Evolutionary conservation across 2,113 vertebrate genomes (phyloP).

Genomic region (Turnix velox): DNA sequence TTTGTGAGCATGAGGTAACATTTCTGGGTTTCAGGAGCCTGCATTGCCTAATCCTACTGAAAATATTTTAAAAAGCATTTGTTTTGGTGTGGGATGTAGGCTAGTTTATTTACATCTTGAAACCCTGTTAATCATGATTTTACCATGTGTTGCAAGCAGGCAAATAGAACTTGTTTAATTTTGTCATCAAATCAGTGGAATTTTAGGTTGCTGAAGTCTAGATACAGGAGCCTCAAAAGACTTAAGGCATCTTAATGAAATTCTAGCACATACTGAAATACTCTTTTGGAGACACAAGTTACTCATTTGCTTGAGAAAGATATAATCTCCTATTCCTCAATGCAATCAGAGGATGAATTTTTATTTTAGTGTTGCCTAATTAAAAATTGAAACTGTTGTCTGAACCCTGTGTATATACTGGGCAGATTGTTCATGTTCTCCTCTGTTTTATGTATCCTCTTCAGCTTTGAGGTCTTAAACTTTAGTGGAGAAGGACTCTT

Average conservation of each 20-base stretch:
- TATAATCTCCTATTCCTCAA: not conserved
- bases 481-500: not conserved
- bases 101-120: not conserved
- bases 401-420: not conserved
- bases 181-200: not conserved
- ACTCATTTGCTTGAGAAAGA: not conserved
- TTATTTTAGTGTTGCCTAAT: not conserved
- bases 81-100: not conserved
- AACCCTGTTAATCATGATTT: not conserved
- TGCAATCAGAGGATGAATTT: not conserved
- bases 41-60: constrained; percentile 8
- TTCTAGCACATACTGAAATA: not conserved
- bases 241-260: not conserved
- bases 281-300: not conserved
- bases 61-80: not conserved
- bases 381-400: not conserved
- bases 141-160: not conserved
- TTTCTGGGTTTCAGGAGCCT: not conserved
- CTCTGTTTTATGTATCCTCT: not conserved
- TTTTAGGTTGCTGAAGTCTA: not conserved
- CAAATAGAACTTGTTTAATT: not conserved
- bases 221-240: not conserved
- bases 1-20: not conserved
- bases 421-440: not conserved
- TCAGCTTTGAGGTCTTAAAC: not conserved